Evolutionary conservation across 64 coral and sea anemone species (phyloP), one percentile per base, ranked within the genome.

Genomic region (Stichodactyla helianthus): DNA sequence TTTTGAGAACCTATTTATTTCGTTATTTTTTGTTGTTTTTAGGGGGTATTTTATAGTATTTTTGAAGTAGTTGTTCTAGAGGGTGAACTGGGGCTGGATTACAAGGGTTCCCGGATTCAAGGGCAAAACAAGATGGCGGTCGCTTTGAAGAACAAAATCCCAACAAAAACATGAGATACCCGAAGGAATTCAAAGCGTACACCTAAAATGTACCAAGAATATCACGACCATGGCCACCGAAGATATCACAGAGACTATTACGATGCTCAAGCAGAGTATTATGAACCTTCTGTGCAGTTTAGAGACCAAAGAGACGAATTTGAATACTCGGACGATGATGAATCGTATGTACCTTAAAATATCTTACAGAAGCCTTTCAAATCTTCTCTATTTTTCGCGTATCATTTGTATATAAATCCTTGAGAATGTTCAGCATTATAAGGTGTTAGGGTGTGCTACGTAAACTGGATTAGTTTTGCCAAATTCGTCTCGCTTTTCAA

Each of bases 181-280:
- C 25, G 0, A 93, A 54, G 28, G 94, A 97, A 88, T 93, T 93
- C 52, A 88, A 84, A 79, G 53, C 84, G 67, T 89, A 81, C 80
- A 86, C 54, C 71, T 83, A 93, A 93, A 90, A 97, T 97, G 94
- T 90, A 90, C 91, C 91, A 88, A 83, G 88, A 86, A 85, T 89
- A 92, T 63, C 83, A 89, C 86, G 71, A 90, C 77, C 65, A 97
- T 97, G 87, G 87, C 87, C 85, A 97, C 85, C 65, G 85, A 54
- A 93, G 82, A 85, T 97, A 97, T 61, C 88, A 97, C 50, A 83
- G 86, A 71, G 82, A 87, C n/a, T 97, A 63, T 59, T 93, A 64
- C 27, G 88, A 97, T 25, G 79, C 92, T 82, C 88, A 87, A 15
- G 94, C 92, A 20, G 82, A 86, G n/a, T 93, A 85, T 31, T 93